These are phyloP conservation scores for Cheilosia pagana DNA, from an alignment of 2,888 invertebrate genomes.

Conservation along the genomic window DNA sequence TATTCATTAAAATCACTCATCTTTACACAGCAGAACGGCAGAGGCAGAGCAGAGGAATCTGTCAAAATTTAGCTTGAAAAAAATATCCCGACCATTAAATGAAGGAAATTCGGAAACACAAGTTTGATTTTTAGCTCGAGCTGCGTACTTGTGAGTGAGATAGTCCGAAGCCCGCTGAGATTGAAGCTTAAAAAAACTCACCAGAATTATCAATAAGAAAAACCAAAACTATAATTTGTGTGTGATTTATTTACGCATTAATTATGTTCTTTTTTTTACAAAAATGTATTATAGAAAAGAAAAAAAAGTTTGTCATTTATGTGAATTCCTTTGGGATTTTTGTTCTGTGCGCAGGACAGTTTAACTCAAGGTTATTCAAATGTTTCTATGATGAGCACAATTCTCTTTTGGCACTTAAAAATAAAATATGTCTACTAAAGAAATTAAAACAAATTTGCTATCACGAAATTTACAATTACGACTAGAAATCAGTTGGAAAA, in stretches of 20 bases:
- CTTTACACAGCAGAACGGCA: too few species aligned
- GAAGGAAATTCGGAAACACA: too few species aligned
- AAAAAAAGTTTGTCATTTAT: constrained; percentile 41
- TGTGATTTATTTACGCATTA: constrained; percentile 43
- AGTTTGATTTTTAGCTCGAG: too few species aligned
- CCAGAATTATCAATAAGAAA: neutral
- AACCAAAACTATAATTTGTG: constrained; percentile 16
- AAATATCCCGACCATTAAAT: too few species aligned
- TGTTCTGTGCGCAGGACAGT: constrained; percentile 60
- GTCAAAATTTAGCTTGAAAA: too few species aligned
- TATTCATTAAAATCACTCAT: too few species aligned
- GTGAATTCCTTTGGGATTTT: constrained; percentile 47
- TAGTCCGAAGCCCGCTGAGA: too few species aligned
- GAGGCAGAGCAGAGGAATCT: too few species aligned
- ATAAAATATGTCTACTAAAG: constrained; percentile 66
- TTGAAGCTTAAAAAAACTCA: too few species aligned
- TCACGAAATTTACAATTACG: constrained; percentile 72
- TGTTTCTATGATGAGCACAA: constrained; percentile 48
- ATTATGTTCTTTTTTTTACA: constrained; percentile 42
- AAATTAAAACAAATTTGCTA: constrained; percentile 64
- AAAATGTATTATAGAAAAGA: constrained; percentile 50
- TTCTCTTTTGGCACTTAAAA: constrained; percentile 74
- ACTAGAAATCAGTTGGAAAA: constrained; percentile 64
- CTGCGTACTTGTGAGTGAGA: too few species aligned
- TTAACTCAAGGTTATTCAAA: constrained; percentile 46